Percentiles rank a stretch among this genome's conserved stretches.
phyloP scores from a whole-genome alignment of 2,888 invertebrate species.

The Lochmaea capreae region DNA sequence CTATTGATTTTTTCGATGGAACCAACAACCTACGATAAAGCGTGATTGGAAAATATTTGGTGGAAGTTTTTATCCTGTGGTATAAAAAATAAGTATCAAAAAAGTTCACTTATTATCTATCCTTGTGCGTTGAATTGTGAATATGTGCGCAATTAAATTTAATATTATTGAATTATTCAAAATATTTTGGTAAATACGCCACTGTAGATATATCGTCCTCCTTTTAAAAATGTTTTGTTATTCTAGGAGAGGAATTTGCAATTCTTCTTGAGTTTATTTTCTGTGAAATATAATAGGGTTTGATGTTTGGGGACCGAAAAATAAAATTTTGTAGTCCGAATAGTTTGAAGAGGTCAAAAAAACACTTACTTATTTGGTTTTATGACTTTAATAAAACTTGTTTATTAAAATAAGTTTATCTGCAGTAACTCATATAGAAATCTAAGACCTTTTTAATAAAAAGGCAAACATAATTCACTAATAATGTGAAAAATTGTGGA shows the following conservation, averaged over 20 bases:
- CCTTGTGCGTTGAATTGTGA: no score
- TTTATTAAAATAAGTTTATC: constrained; percentile 3
- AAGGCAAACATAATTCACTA: no score
- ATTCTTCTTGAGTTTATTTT: constrained; percentile 26
- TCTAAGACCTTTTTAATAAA: neutral
- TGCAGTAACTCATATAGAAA: neutral
- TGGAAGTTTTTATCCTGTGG: no score
- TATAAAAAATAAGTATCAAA: no score
- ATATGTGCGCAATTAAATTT: no score
- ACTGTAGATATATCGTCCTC: constrained; percentile 20
- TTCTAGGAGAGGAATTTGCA: constrained; percentile 24
- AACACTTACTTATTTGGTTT: constrained; percentile 16
- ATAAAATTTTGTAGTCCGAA: constrained; percentile 21
- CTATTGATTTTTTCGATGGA: no score
- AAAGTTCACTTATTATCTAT: no score
- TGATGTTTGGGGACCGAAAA: constrained; percentile 21
- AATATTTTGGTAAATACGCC: neutral
- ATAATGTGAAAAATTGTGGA: no score
- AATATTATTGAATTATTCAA: neutral
- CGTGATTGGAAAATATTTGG: no score
- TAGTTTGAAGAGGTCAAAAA: constrained; percentile 18
- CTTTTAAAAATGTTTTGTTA: constrained; percentile 29
- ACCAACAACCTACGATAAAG: no score
- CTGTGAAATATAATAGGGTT: constrained; percentile 30
- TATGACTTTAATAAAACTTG: constrained; percentile 18